Conservation (phyloP, 2,797 vertebrate species). For the Acanthurus leucopareius region DNA sequence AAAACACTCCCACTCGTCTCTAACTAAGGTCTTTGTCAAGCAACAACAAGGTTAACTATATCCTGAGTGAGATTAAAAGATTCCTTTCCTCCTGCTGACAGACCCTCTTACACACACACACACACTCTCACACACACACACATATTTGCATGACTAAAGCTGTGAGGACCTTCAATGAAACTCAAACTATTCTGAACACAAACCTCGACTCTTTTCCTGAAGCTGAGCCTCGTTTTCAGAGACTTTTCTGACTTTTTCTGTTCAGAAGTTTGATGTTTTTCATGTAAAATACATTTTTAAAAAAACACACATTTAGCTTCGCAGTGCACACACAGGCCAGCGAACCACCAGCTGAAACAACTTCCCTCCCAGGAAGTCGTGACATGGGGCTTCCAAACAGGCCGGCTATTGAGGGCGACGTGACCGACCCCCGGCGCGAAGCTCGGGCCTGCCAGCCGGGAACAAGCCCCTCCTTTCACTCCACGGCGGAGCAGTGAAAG, state of each 20-base stretch:
- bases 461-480: constrained; percentile 75
- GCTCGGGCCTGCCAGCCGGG: constrained; percentile 48
- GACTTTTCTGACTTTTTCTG: constrained; percentile 17
- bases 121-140: not conserved
- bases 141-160: not conserved
- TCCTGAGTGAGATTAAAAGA: constrained; percentile 56
- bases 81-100: constrained; percentile 29
- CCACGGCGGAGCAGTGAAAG: constrained; percentile 65
- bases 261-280: constrained; percentile 12
- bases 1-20: constrained; percentile 64
- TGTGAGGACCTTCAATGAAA: not conserved
- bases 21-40: constrained; percentile 48
- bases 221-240: not conserved
- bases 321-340: constrained; percentile 35
- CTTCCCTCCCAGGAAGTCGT: constrained; percentile 75
- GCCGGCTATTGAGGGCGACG: constrained; percentile 66
- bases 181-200: not conserved
- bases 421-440: constrained; percentile 11
- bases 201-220: not conserved
- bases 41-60: constrained; percentile 56
- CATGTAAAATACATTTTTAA: constrained; percentile 5
- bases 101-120: not conserved
- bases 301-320: constrained; percentile 18
- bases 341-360: constrained; percentile 76
- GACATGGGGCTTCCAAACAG: constrained; percentile 71